Evolutionary conservation across 2,888 invertebrate genomes (phyloP).

Genomic region (Asteroscopus sphinx): DNA sequence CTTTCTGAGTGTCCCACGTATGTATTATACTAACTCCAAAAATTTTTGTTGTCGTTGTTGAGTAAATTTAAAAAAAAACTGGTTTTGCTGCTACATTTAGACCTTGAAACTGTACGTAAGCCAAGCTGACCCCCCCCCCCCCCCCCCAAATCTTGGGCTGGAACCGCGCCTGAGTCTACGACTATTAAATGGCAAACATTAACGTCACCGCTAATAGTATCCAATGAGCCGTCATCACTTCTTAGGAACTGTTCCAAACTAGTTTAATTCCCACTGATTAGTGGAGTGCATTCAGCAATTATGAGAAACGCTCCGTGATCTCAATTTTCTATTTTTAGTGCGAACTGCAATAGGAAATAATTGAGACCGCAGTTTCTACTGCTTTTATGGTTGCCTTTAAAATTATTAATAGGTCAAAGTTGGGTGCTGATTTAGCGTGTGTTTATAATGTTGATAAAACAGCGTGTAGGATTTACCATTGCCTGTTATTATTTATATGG

Average conservation of each 20-base stretch:
- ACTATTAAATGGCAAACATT: slow-evolving; percentile 23
- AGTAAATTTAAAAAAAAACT: no score
- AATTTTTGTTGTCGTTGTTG: no score
- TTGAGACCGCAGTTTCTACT: slow-evolving; percentile 36
- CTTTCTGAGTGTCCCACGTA: no score
- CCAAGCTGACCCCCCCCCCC: no score
- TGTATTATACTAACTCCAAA: no score
- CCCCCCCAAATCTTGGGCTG: no score
- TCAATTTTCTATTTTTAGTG: slow-evolving; percentile 60
- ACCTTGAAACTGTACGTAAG: no score
- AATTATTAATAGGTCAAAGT: slow-evolving; percentile 48
- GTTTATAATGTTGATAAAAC: slow-evolving; percentile 3
- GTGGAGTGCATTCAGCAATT: slow-evolving; percentile 61
- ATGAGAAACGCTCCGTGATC: slow-evolving; percentile 47
- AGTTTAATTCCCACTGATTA: slow-evolving; percentile 62
- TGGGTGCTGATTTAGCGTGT: slow-evolving; percentile 33
- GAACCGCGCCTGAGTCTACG: neutral
- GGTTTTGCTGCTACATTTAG: no score
- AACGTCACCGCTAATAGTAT: slow-evolving; percentile 19
- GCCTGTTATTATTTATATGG: slow-evolving; percentile 8
- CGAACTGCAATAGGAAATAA: slow-evolving; percentile 56
- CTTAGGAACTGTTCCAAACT: slow-evolving; percentile 59
- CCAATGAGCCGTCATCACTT: slow-evolving; percentile 44
- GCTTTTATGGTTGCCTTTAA: slow-evolving; percentile 38
- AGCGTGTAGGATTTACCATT: slow-evolving; percentile 10